These are phyloP conservation scores for Bradypus variegatus DNA, from an alignment of 2,797 vertebrate species.

Conservation along the genomic window DNA sequence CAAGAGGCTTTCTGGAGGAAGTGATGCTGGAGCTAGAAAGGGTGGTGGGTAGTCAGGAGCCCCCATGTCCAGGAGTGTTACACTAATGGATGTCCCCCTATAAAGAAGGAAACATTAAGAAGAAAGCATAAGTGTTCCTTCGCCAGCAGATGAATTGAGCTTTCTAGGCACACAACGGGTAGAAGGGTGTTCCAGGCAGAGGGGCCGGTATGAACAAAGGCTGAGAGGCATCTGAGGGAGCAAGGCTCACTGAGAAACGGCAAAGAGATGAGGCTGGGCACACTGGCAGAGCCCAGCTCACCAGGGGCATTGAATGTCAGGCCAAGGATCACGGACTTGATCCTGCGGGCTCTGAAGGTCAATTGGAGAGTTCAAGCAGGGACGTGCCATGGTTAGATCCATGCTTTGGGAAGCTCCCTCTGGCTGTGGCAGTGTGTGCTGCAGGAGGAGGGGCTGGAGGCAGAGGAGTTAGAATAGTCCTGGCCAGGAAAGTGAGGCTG, in stretches of 20 bases:
- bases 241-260: not conserved
- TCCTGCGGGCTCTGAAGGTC: constrained; percentile 11
- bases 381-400: not conserved
- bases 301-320: not conserved
- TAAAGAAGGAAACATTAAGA: not conserved
- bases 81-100: not conserved
- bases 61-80: not conserved
- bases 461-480: not conserved
- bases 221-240: not conserved
- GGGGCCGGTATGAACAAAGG: not conserved
- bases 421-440: not conserved
- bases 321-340: not conserved
- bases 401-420: not conserved
- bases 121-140: not conserved
- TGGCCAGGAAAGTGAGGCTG: not conserved
- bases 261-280: not conserved
- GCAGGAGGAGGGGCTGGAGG: not conserved
- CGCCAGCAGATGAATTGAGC: not conserved
- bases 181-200: not conserved
- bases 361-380: not conserved
- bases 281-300: not conserved
- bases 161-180: not conserved
- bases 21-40: not conserved
- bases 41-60: not conserved
- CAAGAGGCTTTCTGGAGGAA: not conserved